phyloP scores from a whole-genome alignment of 2,113 vertebrate genomes.

The Crotalus tigris region DNA sequence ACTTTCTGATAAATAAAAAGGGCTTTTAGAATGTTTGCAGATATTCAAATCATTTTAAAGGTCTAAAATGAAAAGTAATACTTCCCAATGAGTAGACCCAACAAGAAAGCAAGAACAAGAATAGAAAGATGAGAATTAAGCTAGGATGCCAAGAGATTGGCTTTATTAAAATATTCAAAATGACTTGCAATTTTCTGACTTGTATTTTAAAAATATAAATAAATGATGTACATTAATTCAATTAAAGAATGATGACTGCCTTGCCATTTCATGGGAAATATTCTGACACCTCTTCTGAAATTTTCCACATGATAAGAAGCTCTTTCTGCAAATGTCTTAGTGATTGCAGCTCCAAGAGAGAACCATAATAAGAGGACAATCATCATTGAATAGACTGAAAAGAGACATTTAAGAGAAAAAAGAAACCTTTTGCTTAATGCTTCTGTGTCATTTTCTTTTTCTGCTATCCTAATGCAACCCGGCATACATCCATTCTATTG shows the following conservation, averaged over 20 bases:
- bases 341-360: neutral
- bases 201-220: neutral
- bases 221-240: neutral
- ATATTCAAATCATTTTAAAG: conserved; percentile 38
- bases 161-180: conserved; percentile 21
- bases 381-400: neutral
- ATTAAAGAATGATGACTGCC: neutral
- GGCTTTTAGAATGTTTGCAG: conserved; percentile 25
- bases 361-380: neutral
- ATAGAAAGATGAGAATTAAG: conserved; percentile 16
- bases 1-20: neutral
- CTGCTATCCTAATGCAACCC: neutral
- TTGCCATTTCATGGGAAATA: conserved; percentile 8
- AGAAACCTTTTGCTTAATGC: neutral
- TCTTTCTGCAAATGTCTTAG: neutral
- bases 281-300: neutral
- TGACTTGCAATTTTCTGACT: neutral
- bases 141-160: conserved; percentile 35
- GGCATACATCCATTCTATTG: neutral
- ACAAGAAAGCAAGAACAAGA: conserved; percentile 17
- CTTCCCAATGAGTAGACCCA: conserved; percentile 10
- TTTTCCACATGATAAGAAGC: neutral
- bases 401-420: neutral
- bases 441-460: neutral
- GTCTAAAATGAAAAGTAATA: conserved; percentile 26